Percentiles rank a stretch among this genome's conserved stretches.
These are phyloP conservation scores for Trypoxylus dichotomus DNA, from an alignment of 1,140 invertebrate species.

Conservation along the genomic window DNA sequence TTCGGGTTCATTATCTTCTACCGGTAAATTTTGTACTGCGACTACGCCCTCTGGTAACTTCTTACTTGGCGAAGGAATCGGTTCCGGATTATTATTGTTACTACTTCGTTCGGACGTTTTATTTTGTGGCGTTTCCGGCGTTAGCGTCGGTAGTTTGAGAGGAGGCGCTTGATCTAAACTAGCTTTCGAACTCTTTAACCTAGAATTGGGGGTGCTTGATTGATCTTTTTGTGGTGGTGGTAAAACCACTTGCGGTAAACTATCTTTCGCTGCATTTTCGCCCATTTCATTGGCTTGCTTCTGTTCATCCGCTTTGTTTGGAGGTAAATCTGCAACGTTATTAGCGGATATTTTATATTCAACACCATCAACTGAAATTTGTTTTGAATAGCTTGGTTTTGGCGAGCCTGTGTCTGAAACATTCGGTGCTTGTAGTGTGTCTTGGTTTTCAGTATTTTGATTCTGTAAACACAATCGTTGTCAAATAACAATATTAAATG, in stretches of 20 bases:
- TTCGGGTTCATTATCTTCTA: slow-evolving; percentile 33
- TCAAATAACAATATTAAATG: not conserved
- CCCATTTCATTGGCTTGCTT: not conserved
- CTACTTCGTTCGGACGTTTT: slow-evolving; percentile 20
- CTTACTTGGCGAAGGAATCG: slow-evolving; percentile 25
- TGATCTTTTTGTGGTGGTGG: slow-evolving; percentile 36
- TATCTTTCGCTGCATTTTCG: slow-evolving; percentile 8
- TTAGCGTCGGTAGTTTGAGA: slow-evolving; percentile 41
- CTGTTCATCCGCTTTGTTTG: slow-evolving; percentile 4
- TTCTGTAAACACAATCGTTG: not conserved
- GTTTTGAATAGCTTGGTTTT: not conserved
- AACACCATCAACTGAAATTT: not conserved
- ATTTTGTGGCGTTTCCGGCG: slow-evolving; percentile 34
- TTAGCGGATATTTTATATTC: slow-evolving; percentile 23
- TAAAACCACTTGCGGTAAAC: slow-evolving; percentile 33
- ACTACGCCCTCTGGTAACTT: slow-evolving; percentile 46
- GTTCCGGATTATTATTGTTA: not conserved
- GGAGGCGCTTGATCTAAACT: slow-evolving; percentile 40
- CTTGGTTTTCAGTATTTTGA: not conserved
- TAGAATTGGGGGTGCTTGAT: slow-evolving; percentile 16
- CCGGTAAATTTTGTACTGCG: slow-evolving; percentile 40
- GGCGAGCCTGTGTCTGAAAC: slow-evolving; percentile 8
- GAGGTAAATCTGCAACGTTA: slow-evolving; percentile 31
- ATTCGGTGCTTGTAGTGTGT: slow-evolving; percentile 28
- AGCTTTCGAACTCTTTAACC: slow-evolving; percentile 29